These are phyloP conservation scores for Larimichthys crocea DNA, from an alignment of 2,113 vertebrate genomes.

Conservation along the genomic window DNA sequence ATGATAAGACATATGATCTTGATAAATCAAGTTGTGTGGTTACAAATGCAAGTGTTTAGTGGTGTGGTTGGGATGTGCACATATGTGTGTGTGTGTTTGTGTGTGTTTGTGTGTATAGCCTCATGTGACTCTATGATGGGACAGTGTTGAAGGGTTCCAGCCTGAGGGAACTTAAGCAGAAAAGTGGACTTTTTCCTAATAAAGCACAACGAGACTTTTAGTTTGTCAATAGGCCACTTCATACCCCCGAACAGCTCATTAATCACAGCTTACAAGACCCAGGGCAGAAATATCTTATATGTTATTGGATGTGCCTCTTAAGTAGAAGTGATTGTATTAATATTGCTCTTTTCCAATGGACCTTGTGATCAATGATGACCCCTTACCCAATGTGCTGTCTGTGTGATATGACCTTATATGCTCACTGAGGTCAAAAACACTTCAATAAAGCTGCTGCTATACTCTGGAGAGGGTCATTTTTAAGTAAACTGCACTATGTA, in stretches of 20 bases:
- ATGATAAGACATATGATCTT: background rate
- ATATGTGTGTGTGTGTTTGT: conserved; percentile 25
- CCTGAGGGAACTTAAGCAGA: conserved; percentile 58
- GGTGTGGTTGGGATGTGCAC: background rate
- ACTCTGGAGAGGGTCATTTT: background rate
- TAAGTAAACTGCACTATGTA: background rate
- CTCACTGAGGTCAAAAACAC: background rate
- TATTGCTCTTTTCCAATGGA: conserved; percentile 25
- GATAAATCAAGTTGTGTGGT: background rate
- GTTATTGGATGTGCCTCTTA: conserved; percentile 22
- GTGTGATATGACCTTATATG: conserved; percentile 25
- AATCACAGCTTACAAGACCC: conserved; percentile 71
- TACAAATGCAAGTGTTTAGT: conserved; percentile 1
- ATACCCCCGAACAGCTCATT: conserved; percentile 62
- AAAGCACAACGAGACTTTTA: conserved; percentile 33
- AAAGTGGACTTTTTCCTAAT: conserved; percentile 43
- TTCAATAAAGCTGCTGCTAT: background rate
- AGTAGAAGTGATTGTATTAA: conserved; percentile 52
- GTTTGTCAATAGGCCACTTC: conserved; percentile 61
- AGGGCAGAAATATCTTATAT: conserved; percentile 30
- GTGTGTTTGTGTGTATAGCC: background rate
- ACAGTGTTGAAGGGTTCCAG: conserved; percentile 70
- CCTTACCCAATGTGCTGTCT: conserved; percentile 2
- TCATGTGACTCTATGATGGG: conserved; percentile 56
- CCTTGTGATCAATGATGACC: conserved; percentile 59